phyloP scores from a whole-genome alignment of 2,888 invertebrate genomes.

The Trachelus troglodyta region DNA sequence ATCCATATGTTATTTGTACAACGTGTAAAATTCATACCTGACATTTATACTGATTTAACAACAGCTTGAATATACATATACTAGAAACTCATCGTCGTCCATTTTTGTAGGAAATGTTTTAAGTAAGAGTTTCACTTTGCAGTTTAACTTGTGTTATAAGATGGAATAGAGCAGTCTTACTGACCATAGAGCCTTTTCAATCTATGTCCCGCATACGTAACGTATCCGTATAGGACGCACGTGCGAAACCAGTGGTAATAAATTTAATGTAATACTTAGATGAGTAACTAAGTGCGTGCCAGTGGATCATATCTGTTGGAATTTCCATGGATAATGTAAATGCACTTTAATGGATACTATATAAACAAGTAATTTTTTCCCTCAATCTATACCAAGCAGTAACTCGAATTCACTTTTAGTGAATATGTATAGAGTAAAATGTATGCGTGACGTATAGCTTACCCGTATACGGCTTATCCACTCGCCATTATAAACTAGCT shows the following conservation, averaged over 20 bases:
- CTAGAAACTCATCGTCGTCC: neutral
- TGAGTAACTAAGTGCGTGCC: neutral
- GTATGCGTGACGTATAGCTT: neutral
- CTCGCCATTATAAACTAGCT: neutral
- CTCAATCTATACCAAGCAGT: neutral
- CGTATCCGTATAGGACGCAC: conserved; percentile 6
- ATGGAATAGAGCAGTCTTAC: neutral
- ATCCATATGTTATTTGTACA: neutral
- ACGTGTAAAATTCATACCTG: neutral
- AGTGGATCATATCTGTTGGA: neutral
- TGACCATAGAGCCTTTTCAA: conserved; percentile 28
- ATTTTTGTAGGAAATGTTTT: conserved; percentile 38
- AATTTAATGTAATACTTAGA: conserved; percentile 22
- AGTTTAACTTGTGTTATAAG: conserved; percentile 13
- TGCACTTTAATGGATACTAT: neutral
- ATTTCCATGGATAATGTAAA: neutral
- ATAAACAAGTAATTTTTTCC: neutral
- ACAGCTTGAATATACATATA: neutral
- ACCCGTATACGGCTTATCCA: neutral
- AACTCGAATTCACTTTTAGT: neutral
- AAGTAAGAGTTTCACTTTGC: conserved; percentile 49
- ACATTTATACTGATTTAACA: neutral
- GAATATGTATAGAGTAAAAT: neutral
- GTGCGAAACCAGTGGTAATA: conserved; percentile 32
- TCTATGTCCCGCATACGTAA: conserved; percentile 16